phyloP scores from a whole-genome alignment of 2,888 invertebrate species.

The Drosophila planitibia region DNA sequence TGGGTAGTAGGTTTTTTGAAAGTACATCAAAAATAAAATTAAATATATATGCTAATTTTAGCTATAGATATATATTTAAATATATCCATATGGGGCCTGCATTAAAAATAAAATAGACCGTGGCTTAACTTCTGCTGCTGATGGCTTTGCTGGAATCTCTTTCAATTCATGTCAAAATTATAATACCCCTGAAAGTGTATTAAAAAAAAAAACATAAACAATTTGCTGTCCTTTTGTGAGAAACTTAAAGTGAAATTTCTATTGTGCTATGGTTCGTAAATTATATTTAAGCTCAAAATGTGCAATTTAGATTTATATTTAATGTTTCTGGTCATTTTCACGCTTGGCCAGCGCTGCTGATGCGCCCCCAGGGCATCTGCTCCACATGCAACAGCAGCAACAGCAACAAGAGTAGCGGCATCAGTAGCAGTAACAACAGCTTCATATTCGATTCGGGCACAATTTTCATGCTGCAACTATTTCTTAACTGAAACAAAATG shows the following conservation, averaged over 20 bases:
- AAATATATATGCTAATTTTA: not conserved
- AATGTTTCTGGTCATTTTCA: conserved; percentile 71
- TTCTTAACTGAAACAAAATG: conserved; percentile 49
- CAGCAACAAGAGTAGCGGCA: conserved; percentile 9
- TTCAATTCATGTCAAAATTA: not conserved
- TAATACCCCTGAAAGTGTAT: not conserved
- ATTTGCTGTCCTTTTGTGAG: conserved; percentile 27
- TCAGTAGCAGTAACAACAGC: conserved; percentile 16
- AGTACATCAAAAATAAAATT: not conserved
- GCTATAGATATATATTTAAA: not conserved
- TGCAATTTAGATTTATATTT: conserved; percentile 76
- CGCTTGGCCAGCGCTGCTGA: conserved; percentile 58
- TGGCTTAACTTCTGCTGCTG: not conserved
- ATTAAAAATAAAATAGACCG: not conserved
- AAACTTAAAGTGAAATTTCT: conserved; percentile 61
- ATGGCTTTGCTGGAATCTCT: not conserved
- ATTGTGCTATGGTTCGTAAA: conserved; percentile 52
- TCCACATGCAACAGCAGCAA: conserved; percentile 22
- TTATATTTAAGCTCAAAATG: conserved; percentile 49
- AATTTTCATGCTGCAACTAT: conserved; percentile 69
- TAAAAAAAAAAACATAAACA: not conserved
- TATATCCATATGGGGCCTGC: not conserved
- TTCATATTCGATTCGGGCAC: conserved; percentile 63
- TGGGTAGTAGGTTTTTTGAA: not conserved
- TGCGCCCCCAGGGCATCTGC: conserved; percentile 42